These are phyloP conservation scores for Erythrolamprus reginae DNA, from an alignment of 2,113 vertebrate species.

Conservation along the genomic window DNA sequence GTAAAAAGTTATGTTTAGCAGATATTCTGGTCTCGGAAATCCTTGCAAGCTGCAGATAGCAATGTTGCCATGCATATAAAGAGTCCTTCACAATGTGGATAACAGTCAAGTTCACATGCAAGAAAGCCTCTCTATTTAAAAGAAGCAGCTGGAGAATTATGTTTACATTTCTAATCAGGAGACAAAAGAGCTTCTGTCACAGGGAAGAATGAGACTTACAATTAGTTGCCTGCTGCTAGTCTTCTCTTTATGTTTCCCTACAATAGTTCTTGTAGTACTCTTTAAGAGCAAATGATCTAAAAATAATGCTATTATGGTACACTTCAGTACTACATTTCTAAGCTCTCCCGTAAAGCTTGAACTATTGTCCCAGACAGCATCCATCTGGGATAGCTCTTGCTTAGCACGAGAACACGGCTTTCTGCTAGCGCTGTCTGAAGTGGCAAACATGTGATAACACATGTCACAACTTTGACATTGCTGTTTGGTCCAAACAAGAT, in stretches of 20 bases:
- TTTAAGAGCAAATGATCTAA: slow-evolving; percentile 27
- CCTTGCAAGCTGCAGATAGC: slow-evolving; percentile 11
- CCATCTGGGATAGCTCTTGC: accelerated
- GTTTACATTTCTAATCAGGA: not conserved
- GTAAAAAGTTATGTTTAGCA: not conserved
- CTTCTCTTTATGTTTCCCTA: slow-evolving; percentile 15
- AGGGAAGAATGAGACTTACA: not conserved
- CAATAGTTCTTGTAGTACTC: not conserved
- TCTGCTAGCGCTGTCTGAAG: not conserved
- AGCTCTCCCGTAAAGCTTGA: accelerated
- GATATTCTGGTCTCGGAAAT: slow-evolving; percentile 24
- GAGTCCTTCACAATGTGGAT: not conserved
- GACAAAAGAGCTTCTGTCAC: slow-evolving; percentile 26
- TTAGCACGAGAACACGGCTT: not conserved
- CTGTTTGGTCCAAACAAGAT: not conserved
- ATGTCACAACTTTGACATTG: not conserved
- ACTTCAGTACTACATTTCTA: accelerated
- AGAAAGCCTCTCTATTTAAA: not conserved
- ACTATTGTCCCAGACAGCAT: not conserved
- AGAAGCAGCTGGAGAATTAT: slow-evolving; percentile 32
- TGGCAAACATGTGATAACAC: not conserved
- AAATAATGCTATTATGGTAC: slow-evolving; percentile 17
- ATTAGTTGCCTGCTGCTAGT: slow-evolving; percentile 6
- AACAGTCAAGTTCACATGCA: not conserved
- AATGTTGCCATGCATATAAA: not conserved